phyloP scores from a whole-genome alignment of 2,113 vertebrate genomes.

The Rutilus rutilus region DNA sequence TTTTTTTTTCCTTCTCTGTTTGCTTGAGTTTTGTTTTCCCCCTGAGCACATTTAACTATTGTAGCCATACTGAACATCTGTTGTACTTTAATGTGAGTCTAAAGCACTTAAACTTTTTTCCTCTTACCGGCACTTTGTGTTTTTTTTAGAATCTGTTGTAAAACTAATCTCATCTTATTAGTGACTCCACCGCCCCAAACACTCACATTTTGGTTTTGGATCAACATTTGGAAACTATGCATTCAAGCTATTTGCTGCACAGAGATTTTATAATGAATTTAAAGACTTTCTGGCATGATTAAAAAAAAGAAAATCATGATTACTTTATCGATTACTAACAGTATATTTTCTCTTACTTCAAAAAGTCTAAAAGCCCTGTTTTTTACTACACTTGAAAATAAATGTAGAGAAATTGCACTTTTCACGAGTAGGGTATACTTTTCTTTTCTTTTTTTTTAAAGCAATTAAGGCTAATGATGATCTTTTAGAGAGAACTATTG shows the following conservation, averaged over 20 bases:
- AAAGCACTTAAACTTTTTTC: slow-evolving; percentile 35
- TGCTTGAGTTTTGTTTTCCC: background rate
- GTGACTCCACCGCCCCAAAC: slow-evolving; percentile 49
- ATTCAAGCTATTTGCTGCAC: slow-evolving; percentile 70
- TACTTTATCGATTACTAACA: background rate
- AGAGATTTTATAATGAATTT: slow-evolving; percentile 54
- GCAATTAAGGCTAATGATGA: background rate
- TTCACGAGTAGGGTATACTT: background rate
- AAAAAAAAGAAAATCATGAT: slow-evolving; percentile 57
- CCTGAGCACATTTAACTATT: slow-evolving; percentile 2
- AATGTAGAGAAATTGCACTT: background rate
- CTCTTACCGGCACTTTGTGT: background rate
- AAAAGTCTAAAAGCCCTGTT: background rate
- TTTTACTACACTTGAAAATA: background rate
- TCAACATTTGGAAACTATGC: slow-evolving; percentile 66
- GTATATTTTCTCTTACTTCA: slow-evolving; percentile 15
- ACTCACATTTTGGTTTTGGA: slow-evolving; percentile 56
- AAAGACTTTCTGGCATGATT: slow-evolving; percentile 47
- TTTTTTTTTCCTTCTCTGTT: background rate
- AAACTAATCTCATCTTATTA: background rate
- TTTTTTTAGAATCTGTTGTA: slow-evolving; percentile 12
- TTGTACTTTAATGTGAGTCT: slow-evolving; percentile 28
- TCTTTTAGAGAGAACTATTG: background rate
- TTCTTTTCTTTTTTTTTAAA: background rate
- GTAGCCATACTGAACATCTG: slow-evolving; percentile 39